Percentiles rank a stretch among this genome's conserved stretches.
Evolutionary conservation across 2,113 vertebrate species (phyloP).

Genomic region (Tamias sibiricus): DNA sequence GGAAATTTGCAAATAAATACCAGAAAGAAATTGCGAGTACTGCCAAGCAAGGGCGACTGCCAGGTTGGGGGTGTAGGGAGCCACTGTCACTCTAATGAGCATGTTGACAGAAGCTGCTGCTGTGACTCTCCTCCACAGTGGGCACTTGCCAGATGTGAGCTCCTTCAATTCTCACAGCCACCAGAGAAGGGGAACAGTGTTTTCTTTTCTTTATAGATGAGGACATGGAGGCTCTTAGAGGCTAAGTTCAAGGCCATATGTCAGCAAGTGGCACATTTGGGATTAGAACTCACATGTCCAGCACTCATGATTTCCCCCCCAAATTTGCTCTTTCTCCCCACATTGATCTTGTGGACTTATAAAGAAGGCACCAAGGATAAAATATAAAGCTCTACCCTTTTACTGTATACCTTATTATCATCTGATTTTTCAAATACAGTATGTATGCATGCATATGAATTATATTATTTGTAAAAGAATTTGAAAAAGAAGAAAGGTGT

Average conservation of each 20-base stretch:
- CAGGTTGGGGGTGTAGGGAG: neutral
- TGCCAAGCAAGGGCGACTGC: neutral
- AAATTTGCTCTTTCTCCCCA: fast-evolving
- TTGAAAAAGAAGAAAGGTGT: neutral
- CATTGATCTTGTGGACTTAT: neutral
- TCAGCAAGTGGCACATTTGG: neutral
- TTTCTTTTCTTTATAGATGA: neutral
- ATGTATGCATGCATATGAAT: neutral
- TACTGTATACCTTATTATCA: neutral
- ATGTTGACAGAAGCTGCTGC: neutral
- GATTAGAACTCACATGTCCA: neutral
- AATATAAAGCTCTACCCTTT: neutral
- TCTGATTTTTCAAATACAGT: neutral
- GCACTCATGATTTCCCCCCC: neutral
- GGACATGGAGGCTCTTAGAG: neutral
- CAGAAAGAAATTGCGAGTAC: neutral
- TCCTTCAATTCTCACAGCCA: neutral
- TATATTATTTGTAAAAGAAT: neutral
- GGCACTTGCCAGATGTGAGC: neutral
- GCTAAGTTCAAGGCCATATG: neutral
- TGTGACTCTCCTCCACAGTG: neutral
- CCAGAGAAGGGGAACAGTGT: neutral
- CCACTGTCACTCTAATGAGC: neutral
- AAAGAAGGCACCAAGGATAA: neutral
- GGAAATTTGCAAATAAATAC: neutral